Conservation (phyloP, 1,140 invertebrate species). For the Coenobita brevimanus region DNA sequence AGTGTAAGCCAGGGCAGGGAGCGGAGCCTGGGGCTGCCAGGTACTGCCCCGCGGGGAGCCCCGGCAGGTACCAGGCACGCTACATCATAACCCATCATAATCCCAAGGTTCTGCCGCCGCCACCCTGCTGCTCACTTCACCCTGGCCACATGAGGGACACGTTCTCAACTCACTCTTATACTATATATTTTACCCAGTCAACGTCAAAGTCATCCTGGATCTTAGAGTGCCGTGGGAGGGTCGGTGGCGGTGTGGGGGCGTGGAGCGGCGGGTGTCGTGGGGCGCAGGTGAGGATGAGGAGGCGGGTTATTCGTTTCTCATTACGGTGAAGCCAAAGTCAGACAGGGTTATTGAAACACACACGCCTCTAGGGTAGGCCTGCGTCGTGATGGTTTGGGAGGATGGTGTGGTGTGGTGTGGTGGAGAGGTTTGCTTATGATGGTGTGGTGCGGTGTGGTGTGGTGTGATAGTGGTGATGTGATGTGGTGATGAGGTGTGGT, state of each 20-base stretch:
- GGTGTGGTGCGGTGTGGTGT: too few relatives aligned
- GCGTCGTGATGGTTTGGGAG: not conserved
- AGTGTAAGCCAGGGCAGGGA: not conserved
- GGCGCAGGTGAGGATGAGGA: too few relatives aligned
- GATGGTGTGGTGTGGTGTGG: too few relatives aligned
- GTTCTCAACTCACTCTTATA: not conserved
- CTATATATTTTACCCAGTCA: not conserved
- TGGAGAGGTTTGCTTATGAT: too few relatives aligned
- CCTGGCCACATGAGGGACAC: conserved; percentile 9
- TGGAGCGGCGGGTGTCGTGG: too few relatives aligned
- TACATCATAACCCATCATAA: conserved; percentile 55
- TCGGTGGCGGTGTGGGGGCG: too few relatives aligned
- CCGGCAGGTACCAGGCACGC: conserved; percentile 41
- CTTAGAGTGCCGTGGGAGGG: too few relatives aligned
- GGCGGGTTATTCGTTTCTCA: too few relatives aligned
- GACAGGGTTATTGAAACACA: not conserved
- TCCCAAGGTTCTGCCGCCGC: conserved; percentile 39
- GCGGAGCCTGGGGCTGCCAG: conserved; percentile 26
- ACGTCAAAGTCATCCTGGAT: too few relatives aligned
- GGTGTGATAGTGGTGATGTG: too few relatives aligned
- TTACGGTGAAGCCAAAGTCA: conserved; percentile 38
- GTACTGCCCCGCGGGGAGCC: conserved; percentile 31
- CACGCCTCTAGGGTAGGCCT: conserved; percentile 33
- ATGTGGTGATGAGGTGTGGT: too few relatives aligned
- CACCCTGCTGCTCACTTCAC: conserved; percentile 42